Evolutionary conservation across 2,113 vertebrate genomes (phyloP).

Genomic region (Eudyptes chrysolophus): DNA sequence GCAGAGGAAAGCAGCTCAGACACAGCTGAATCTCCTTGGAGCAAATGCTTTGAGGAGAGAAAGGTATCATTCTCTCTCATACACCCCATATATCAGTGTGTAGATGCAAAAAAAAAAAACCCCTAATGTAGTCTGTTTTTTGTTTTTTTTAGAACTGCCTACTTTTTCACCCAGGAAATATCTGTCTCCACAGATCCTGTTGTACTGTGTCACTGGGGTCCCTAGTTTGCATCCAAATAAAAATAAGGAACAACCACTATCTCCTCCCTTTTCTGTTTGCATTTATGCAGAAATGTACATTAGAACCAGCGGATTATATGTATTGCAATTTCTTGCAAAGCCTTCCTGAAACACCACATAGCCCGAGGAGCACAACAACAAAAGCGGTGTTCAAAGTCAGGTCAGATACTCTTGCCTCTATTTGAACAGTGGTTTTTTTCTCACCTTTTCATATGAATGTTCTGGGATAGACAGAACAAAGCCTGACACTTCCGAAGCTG

Average conservation of each 20-base stretch:
- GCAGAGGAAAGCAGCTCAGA: conserved; percentile 15
- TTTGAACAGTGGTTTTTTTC: neutral
- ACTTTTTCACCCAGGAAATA: neutral
- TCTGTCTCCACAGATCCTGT: neutral
- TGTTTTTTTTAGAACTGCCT: neutral
- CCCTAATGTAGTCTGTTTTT: neutral
- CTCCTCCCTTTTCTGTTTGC: neutral
- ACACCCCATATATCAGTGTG: neutral
- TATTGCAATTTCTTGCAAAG: neutral
- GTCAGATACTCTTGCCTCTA: neutral
- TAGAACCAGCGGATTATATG: neutral
- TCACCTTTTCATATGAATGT: neutral
- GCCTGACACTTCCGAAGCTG: neutral
- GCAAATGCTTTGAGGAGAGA: neutral
- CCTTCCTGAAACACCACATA: neutral
- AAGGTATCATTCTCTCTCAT: neutral
- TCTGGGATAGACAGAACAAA: neutral
- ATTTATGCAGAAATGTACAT: neutral
- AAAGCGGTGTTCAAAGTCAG: neutral
- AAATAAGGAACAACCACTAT: neutral
- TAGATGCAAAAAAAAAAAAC: neutral
- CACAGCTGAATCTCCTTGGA: neutral
- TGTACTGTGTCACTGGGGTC: neutral
- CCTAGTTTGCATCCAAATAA: neutral
- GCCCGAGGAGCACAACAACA: neutral